Conservation (phyloP, 1,140 invertebrate species). For the Drepana arcuata region DNA sequence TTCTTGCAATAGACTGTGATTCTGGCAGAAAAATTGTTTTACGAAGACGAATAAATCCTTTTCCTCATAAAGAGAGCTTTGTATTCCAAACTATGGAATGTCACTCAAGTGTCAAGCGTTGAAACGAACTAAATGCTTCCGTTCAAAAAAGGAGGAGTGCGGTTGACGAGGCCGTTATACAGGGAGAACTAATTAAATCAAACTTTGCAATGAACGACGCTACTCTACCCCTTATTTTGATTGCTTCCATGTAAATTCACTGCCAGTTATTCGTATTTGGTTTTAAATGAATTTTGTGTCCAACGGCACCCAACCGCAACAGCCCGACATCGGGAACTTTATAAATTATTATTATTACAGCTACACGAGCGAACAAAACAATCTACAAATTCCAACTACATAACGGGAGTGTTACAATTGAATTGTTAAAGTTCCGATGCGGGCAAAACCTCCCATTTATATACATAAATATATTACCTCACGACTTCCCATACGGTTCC, state of each 20-base stretch:
- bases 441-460: constrained; percentile 25
- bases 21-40: no score
- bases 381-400: constrained; percentile 31
- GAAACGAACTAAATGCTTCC: no score
- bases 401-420: constrained; percentile 30
- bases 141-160: no score
- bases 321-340: constrained; percentile 35
- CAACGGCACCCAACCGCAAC: constrained; percentile 25
- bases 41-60: no score
- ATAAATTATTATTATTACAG: constrained; percentile 40
- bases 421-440: constrained; percentile 34
- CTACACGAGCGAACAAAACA: constrained; percentile 32
- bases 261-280: constrained; percentile 37
- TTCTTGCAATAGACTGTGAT: no score
- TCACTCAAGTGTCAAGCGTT: no score
- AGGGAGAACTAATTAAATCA: constrained; percentile 41
- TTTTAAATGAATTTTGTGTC: constrained; percentile 48
- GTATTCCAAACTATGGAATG: no score
- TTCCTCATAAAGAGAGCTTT: no score
- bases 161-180: no score
- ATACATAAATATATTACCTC: no score
- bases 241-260: constrained; percentile 56
- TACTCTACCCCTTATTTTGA: constrained; percentile 39
- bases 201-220: constrained; percentile 26
- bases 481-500: no score